These are phyloP conservation scores for Patella caerulea DNA, from an alignment of 2,888 invertebrate genomes.

Conservation along the genomic window DNA sequence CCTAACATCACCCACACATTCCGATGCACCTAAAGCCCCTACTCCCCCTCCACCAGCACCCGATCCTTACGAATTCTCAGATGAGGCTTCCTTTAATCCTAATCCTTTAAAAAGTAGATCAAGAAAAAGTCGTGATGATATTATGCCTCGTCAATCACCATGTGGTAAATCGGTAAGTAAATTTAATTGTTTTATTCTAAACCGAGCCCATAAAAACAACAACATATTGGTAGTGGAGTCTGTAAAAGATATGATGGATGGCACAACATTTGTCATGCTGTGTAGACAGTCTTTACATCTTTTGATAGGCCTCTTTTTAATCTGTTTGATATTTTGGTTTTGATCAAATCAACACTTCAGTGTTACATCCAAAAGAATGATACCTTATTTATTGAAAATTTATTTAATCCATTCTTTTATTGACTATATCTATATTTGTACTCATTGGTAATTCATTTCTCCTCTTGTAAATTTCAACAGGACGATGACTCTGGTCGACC, in stretches of 20 bases:
- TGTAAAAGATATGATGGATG: too few relatives aligned
- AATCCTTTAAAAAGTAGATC: conserved; percentile 50
- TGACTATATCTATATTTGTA: too few relatives aligned
- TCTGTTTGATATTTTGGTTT: too few relatives aligned
- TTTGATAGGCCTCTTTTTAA: too few relatives aligned
- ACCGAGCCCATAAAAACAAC: too few relatives aligned
- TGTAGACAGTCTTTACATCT: too few relatives aligned
- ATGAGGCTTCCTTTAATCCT: conserved; percentile 73
- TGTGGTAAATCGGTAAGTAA: conserved; percentile 45
- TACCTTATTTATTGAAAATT: too few relatives aligned
- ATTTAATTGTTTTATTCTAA: not conserved
- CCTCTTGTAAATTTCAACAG: conserved; percentile 21
- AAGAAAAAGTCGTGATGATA: conserved; percentile 61
- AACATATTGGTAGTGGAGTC: too few relatives aligned
- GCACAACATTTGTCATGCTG: too few relatives aligned
- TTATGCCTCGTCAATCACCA: conserved; percentile 54
- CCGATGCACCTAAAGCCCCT: conserved; percentile 42
- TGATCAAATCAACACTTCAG: too few relatives aligned
- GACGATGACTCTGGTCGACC: conserved; percentile 34
- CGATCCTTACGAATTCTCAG: conserved; percentile 83
- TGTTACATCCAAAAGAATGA: too few relatives aligned
- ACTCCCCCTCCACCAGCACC: conserved; percentile 73
- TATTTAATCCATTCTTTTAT: too few relatives aligned
- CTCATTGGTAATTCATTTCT: not conserved
- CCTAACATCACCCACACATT: conserved; percentile 33